A percentile compares a stretch with the other conserved stretches of the same genome.
phyloP scores from a whole-genome alignment of 2,888 invertebrate species.

The Leptopilina myrica region DNA sequence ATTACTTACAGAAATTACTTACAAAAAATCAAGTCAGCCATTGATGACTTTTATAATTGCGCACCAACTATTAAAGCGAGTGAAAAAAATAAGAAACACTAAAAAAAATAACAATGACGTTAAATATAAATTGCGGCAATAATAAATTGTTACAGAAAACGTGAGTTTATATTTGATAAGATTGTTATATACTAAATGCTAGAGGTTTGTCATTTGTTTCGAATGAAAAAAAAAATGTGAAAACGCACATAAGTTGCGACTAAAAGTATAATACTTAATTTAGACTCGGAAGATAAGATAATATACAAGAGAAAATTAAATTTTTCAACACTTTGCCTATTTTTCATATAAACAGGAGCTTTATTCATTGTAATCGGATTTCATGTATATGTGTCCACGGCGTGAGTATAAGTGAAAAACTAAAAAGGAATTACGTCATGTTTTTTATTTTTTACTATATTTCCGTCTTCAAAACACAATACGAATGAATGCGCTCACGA shows the following conservation, averaged over 20 bases:
- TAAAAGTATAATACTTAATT: conserved; percentile 19
- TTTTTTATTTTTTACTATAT: too few species aligned
- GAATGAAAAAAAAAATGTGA: not conserved
- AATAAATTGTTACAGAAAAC: not conserved
- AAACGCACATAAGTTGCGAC: not conserved
- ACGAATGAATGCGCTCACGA: too few species aligned
- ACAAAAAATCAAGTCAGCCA: too few species aligned
- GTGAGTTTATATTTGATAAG: conserved; percentile 18
- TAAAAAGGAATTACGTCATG: too few species aligned
- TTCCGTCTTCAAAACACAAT: too few species aligned
- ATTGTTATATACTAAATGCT: conserved; percentile 12
- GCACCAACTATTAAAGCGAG: not conserved
- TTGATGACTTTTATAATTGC: too few species aligned
- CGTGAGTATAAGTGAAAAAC: too few species aligned
- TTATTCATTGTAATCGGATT: not conserved
- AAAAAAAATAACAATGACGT: not conserved
- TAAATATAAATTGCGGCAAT: not conserved
- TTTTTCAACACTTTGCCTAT: not conserved
- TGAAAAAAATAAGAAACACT: not conserved
- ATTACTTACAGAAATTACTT: too few species aligned
- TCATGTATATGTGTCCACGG: too few species aligned
- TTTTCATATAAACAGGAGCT: not conserved
- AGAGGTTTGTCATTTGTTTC: conserved; percentile 2
- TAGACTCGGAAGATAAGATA: not conserved
- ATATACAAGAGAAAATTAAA: not conserved